These are phyloP conservation scores for Phodopus roborovskii DNA, from an alignment of 2,113 vertebrate genomes.

Conservation along the genomic window DNA sequence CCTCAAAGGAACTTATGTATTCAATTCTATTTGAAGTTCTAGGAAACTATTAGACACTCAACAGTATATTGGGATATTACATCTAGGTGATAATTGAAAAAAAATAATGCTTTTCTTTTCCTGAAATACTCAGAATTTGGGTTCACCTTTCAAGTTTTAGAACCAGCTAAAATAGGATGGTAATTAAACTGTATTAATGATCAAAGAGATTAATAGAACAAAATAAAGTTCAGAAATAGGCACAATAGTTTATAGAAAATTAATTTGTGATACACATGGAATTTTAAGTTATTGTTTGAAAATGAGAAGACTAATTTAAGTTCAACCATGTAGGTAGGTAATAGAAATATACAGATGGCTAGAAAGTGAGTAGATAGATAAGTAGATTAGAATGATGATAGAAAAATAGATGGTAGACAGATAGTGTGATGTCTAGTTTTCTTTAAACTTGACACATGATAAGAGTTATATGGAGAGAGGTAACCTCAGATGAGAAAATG, in stretches of 20 bases:
- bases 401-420: background rate
- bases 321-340: background rate
- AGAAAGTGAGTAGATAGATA: background rate
- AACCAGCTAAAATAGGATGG: background rate
- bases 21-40: background rate
- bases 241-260: background rate
- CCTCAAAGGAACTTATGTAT: background rate
- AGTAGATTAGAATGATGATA: background rate
- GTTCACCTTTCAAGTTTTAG: background rate
- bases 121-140: background rate
- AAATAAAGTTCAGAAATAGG: background rate
- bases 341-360: background rate
- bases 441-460: background rate
- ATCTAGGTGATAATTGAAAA: background rate
- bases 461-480: background rate
- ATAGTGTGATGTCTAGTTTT: background rate
- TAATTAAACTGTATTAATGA: background rate
- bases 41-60: background rate
- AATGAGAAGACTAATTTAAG: background rate
- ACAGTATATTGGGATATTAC: background rate
- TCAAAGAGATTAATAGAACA: background rate
- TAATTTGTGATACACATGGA: background rate
- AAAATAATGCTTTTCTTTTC: background rate
- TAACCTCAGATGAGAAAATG: background rate
- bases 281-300: conserved; percentile 26